These are phyloP conservation scores for Chrysochloris asiatica DNA, from an alignment of 2,113 vertebrate genomes.

Conservation along the genomic window DNA sequence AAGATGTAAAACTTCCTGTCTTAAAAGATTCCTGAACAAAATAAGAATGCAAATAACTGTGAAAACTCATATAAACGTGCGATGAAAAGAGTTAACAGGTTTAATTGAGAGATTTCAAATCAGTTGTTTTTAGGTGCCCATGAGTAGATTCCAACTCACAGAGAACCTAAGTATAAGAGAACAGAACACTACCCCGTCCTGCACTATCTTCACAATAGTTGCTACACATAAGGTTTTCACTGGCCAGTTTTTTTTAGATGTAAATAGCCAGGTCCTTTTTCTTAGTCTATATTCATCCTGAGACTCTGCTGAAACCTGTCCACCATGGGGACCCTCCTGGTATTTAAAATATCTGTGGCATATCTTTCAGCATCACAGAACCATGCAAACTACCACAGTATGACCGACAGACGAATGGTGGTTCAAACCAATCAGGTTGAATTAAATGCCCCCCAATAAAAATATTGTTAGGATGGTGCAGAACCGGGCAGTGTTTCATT, in stretches of 20 bases:
- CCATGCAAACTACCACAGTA: not conserved
- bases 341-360: not conserved
- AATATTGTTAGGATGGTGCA: no score
- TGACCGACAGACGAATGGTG: not conserved
- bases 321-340: not conserved
- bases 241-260: not conserved
- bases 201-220: not conserved
- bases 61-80: not conserved
- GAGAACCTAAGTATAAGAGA: not conserved
- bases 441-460: not conserved
- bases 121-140: not conserved
- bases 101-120: not conserved
- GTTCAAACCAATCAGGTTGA: not conserved
- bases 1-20: not conserved
- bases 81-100: not conserved
- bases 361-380: not conserved
- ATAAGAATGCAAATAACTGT: not conserved
- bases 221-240: not conserved
- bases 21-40: slow-evolving; percentile 16
- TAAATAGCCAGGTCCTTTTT: not conserved
- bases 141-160: not conserved
- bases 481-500: no score
- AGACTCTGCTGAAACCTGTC: not conserved
- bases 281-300: not conserved
- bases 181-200: not conserved